Evolutionary conservation across 2,113 vertebrate species (phyloP).

Genomic region (Todiramphus saurophagus): DNA sequence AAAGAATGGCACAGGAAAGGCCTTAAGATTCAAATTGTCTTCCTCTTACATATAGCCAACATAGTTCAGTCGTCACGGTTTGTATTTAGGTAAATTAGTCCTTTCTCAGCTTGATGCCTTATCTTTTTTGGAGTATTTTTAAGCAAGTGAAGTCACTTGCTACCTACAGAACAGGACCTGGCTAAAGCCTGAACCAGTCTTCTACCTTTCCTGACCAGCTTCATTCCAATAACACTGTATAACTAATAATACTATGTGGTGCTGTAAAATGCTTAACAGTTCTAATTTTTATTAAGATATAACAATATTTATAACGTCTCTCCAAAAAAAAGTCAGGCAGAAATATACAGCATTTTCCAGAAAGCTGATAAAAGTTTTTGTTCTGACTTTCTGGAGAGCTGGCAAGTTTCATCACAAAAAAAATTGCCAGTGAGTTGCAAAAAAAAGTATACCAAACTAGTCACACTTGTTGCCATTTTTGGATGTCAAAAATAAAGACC

Average conservation of each 20-base stretch:
- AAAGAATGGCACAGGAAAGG: not conserved
- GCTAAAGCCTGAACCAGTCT: not conserved
- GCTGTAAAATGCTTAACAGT: not conserved
- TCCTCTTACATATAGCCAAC: not conserved
- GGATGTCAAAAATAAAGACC: not conserved
- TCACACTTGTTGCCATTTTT: not conserved
- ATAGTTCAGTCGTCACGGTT: not conserved
- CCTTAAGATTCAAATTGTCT: not conserved
- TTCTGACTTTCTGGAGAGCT: not conserved
- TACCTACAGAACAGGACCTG: not conserved
- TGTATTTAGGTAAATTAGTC: not conserved
- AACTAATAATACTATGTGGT: not conserved
- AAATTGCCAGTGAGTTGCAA: not conserved
- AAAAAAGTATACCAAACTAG: not conserved
- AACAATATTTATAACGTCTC: not conserved
- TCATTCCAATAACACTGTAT: not conserved
- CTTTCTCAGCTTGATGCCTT: not conserved
- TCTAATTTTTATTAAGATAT: not conserved
- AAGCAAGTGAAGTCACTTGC: not conserved
- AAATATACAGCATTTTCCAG: not conserved
- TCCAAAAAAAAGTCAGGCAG: not conserved
- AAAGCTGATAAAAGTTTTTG: not conserved
- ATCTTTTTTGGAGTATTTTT: not conserved
- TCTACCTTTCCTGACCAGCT: not conserved
- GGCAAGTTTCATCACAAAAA: not conserved